A percentile compares a stretch with the other conserved stretches of the same genome.
Conservation (phyloP, 1,140 invertebrate genomes). For the Drosophila parvula region DNA sequence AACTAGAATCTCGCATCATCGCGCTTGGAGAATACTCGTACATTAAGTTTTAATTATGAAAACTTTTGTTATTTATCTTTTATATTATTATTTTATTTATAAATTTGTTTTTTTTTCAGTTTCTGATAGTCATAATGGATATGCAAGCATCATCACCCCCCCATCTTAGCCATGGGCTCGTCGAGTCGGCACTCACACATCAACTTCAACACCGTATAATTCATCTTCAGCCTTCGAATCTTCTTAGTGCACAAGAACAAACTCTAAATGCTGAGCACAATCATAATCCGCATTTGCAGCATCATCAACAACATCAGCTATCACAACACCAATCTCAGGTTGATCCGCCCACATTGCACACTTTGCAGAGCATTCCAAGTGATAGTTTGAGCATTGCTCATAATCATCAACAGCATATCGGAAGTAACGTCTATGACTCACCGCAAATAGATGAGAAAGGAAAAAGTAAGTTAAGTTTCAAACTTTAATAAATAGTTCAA, state of each 20-base stretch:
- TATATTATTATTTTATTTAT: neutral
- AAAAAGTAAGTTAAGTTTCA: conserved; percentile 52
- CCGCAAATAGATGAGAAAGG: conserved; percentile 64
- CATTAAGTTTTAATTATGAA: too few species aligned
- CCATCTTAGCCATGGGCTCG: conserved; percentile 68
- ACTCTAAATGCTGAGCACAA: conserved; percentile 33
- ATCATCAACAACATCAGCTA: conserved; percentile 34
- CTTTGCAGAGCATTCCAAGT: conserved; percentile 36
- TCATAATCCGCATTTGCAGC: conserved; percentile 35
- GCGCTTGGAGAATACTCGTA: too few species aligned
- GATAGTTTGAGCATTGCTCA: conserved; percentile 46
- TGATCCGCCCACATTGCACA: conserved; percentile 54
- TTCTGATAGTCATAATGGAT: conserved; percentile 78
- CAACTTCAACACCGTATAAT: conserved; percentile 58
- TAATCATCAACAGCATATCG: conserved; percentile 38
- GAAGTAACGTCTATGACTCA: conserved; percentile 47
- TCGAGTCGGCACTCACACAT: conserved; percentile 52
- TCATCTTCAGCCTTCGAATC: conserved; percentile 40
- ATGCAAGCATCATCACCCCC: conserved; percentile 68
- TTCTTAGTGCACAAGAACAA: conserved; percentile 37
- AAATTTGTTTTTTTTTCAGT: conserved; percentile 36
- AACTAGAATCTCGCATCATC: too few species aligned
- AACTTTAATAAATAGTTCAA: neutral
- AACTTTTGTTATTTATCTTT: too few species aligned
- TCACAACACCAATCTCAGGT: conserved; percentile 46